Evolutionary conservation across 2,888 invertebrate species (phyloP), one percentile per base, ranked within the genome.

Genomic region (Heterodera filipjevi): DNA sequence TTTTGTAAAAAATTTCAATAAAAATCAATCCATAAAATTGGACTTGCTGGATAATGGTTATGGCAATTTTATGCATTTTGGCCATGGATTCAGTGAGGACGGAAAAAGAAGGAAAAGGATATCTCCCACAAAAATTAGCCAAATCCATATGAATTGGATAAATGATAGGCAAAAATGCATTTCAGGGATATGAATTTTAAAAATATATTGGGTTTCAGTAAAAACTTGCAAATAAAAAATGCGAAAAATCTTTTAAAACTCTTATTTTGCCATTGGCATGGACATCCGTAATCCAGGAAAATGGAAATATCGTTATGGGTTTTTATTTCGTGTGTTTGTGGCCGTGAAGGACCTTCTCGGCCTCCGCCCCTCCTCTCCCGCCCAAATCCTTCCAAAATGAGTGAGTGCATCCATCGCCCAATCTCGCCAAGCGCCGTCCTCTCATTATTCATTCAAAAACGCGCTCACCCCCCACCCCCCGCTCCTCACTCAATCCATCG

Each of bases 401-500:
- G 59, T 59, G 59, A 27, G 59, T 59, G 59, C 59, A 59, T 59
- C 59, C 59, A 19, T 22, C n/a, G n/a, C 22, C 59, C 59, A 59
- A 59, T 59, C 59, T 59, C 27, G 59, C 27, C 59, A 59, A 59
- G 27, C 59, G 59, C 27, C 59, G n/a, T 59, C 59, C 22, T 59
- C 59, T 59, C 59, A 59, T 59, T 59, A 59, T 59, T 59, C 59
- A 59, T 59, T 59, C 59, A 59, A 59, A 53, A 59, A 59, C 27
- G 59, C 59, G 59, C 27, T 27, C 59, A 10, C 59, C n/a, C 22
- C 59, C n/a, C 12, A 39, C 39, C 8, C 39, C 12, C 12, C 12
- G 39, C 39, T 12, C 39, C 39, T 39, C 12, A 12, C 12, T 12
- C 39, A 39, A 39, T 39, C 39, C 39, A 12, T 39, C 8, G 39